phyloP scores from a whole-genome alignment of 1,140 invertebrate genomes.

The Danaus melanippus region DNA sequence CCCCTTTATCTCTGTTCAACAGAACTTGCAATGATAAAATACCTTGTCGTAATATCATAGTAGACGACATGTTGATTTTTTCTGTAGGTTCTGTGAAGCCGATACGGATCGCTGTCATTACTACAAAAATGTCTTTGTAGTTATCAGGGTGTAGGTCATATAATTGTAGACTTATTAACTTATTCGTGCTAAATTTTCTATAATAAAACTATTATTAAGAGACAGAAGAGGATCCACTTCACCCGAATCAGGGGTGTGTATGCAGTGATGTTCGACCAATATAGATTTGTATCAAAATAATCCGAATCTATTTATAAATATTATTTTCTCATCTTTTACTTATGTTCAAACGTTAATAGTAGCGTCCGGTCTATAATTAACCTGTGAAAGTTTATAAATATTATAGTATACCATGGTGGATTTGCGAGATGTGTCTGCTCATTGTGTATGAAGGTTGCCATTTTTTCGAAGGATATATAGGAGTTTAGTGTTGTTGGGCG shows the following conservation, averaged over 20 bases:
- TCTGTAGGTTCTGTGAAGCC: conserved; percentile 70
- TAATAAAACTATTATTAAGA: conserved; percentile 50
- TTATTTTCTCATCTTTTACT: conserved; percentile 72
- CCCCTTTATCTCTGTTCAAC: conserved; percentile 55
- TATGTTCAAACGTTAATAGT: conserved; percentile 72
- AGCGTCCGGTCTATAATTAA: conserved; percentile 71
- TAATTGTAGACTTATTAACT: conserved; percentile 61
- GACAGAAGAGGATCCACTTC: conserved; percentile 62
- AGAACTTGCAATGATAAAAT: conserved; percentile 51
- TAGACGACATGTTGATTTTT: conserved; percentile 72
- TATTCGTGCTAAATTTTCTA: conserved; percentile 61
- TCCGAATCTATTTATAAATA: conserved; percentile 73
- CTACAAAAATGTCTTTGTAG: conserved; percentile 71
- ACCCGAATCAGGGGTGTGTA: conserved; percentile 70
- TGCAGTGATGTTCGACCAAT: conserved; percentile 62
- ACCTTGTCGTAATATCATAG: conserved; percentile 50
- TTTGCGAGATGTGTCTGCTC: conserved; percentile 46
- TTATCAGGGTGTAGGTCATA: conserved; percentile 70
- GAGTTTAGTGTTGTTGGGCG: conserved; percentile 53
- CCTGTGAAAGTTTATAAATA: conserved; percentile 71
- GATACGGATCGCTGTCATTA: conserved; percentile 71
- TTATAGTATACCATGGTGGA: conserved; percentile 62
- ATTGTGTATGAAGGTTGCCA: conserved; percentile 66
- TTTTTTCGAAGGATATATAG: conserved; percentile 61
- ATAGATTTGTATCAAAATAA: conserved; percentile 72